Base-by-base conservation (phyloP, 2,113 vertebrate species). In the Marcusenius ussheri region DNA sequence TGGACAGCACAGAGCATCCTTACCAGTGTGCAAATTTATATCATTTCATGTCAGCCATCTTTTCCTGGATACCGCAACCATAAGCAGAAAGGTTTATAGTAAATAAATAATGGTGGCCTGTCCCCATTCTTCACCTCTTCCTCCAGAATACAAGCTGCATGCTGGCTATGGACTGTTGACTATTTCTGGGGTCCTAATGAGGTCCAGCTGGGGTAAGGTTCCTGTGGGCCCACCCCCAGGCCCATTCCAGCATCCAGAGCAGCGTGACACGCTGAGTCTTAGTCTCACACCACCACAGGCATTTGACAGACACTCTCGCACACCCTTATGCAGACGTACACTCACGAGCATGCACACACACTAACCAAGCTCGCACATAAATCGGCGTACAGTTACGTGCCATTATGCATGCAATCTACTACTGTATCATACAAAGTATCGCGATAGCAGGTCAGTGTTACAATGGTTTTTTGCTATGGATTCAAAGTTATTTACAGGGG, bases 101-200 rank as follows among this genome's bases (percentile, higher is more conserved):
- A 8, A 35, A 35, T 15, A 87, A 5, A 87, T 87, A 53, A 39
- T 87, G n/a, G n/a, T 6, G n/a, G 31, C 35, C 35, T 46, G 31
- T 58, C 87, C 35, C 53, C 53, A 31, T 62, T 56, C 56, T 53
- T 88, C 87, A 66, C 19, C 51, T 56, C 86, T 35, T 5, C 15
- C 49, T 24, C 11, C n/a, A 49, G 87, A 42, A 49, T 24, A 31
- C 15, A 88, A 62, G 87, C 51, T 88, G 51, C 27, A 19, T 47
- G 56, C 51, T 62, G 17, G 49, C 49, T 31, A n/a, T 2, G 53
- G 85, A 51, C 85, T 58, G 51, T 8, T 88, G 39, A 21, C 87
- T 88, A 88, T 88, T 88, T 88, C 35, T 66, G 56, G 87, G 31
- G 17, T 31, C 87, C 56, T 46, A 88, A 66, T 88, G 53, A 56